Evolutionary conservation across 2,113 vertebrate genomes (phyloP).

Genomic region (Prietella phreatophila): DNA sequence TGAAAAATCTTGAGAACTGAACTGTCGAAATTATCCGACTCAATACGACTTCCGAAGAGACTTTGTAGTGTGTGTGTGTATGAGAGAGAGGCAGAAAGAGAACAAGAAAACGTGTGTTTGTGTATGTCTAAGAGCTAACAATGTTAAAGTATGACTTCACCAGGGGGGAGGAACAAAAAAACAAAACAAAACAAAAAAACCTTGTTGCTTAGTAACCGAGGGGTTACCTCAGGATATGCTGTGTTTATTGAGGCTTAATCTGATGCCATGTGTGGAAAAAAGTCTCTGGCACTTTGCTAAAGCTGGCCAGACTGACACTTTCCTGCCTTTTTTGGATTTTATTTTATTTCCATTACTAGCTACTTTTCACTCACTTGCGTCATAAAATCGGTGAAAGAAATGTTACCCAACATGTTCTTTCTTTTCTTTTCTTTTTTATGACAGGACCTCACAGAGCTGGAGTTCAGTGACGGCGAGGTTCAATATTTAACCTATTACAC

Average conservation of each 20-base stretch:
- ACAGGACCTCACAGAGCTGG: neutral
- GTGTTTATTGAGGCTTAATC: conserved; percentile 21
- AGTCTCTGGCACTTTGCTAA: neutral
- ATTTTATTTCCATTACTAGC: neutral
- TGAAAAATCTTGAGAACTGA: neutral
- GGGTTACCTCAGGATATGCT: conserved; percentile 23
- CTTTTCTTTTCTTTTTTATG: too few species aligned
- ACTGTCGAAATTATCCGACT: neutral
- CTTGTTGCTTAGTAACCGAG: conserved; percentile 42
- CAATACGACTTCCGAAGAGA: neutral
- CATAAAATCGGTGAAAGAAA: neutral
- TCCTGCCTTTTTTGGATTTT: neutral
- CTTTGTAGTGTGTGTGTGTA: neutral
- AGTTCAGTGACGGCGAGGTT: neutral
- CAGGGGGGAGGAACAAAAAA: neutral
- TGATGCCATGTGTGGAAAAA: conserved; percentile 16
- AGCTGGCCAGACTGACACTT: conserved; percentile 3
- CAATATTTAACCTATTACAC: conserved; percentile 3
- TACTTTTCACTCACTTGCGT: neutral
- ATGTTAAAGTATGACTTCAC: conserved; percentile 30
- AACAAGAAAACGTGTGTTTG: neutral
- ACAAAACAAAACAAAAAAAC: conserved; percentile 10
- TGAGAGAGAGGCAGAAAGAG: neutral
- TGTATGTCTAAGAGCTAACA: neutral
- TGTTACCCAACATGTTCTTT: neutral